Conservation (phyloP, 23 tunicate species). For the Phallusia fumigata region DNA sequence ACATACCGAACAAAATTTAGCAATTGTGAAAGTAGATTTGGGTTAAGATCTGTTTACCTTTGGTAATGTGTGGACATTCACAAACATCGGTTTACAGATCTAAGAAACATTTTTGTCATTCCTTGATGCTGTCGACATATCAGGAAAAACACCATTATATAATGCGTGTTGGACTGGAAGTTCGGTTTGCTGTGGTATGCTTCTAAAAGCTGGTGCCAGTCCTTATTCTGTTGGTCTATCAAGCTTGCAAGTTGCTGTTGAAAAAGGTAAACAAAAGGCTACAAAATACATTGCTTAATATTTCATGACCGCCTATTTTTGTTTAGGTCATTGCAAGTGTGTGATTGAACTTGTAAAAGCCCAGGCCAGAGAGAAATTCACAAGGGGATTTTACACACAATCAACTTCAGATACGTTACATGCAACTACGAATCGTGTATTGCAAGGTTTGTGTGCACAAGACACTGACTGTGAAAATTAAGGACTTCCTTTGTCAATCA, state of each 20-base stretch:
- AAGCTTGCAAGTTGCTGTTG: neutral
- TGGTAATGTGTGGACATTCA: neutral
- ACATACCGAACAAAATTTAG: no score
- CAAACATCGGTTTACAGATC: neutral
- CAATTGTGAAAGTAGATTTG: neutral
- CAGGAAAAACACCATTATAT: conserved; percentile 2
- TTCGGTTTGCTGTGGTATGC: neutral
- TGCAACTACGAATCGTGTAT: no score
- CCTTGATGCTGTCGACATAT: neutral
- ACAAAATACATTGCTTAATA: no score
- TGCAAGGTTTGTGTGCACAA: no score
- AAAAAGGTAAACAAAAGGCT: neutral
- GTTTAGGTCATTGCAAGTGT: neutral
- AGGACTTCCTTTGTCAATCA: no score
- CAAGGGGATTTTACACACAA: no score
- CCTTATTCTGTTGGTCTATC: neutral
- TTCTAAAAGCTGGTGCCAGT: conserved; percentile 10
- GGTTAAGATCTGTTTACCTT: neutral
- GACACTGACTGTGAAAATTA: no score
- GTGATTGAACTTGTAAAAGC: neutral
- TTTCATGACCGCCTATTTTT: neutral
- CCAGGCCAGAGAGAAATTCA: neutral
- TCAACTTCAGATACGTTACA: no score
- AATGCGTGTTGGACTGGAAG: conserved; percentile 17
- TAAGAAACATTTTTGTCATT: neutral